phyloP scores from a whole-genome alignment of 2,113 vertebrate species.

The Hemibagrus wyckioides region DNA sequence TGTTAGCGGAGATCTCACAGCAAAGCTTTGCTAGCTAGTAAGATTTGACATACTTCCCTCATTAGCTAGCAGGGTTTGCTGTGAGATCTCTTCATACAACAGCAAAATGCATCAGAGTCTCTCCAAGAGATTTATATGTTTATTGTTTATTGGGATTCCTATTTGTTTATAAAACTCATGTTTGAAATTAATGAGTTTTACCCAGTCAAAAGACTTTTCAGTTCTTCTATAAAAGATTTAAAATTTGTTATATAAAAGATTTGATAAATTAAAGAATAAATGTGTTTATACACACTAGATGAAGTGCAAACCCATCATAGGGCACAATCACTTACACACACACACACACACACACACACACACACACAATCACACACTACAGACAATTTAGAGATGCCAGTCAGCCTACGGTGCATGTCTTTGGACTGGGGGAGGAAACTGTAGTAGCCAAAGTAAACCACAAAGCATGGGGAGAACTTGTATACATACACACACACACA shows the following conservation, averaged over 20 bases:
- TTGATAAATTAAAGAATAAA: not conserved
- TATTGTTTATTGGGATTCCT: not conserved
- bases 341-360: too few relatives aligned
- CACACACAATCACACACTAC: too few relatives aligned
- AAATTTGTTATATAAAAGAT: not conserved
- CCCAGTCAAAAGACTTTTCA: not conserved
- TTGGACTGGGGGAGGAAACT: too few relatives aligned
- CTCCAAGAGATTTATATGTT: not conserved
- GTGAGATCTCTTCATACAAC: not conserved
- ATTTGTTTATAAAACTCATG: not conserved
- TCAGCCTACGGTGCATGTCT: too few relatives aligned
- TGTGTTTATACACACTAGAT: too few relatives aligned
- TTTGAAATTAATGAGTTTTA: not conserved
- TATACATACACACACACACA: too few relatives aligned
- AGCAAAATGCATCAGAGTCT: not conserved
- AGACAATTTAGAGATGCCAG: too few relatives aligned
- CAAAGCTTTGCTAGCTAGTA: not conserved
- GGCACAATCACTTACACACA: too few relatives aligned
- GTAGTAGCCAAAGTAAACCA: too few relatives aligned
- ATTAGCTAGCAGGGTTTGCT: not conserved
- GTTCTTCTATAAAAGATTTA: not conserved
- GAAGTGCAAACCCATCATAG: too few relatives aligned
- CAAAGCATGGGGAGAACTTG: too few relatives aligned
- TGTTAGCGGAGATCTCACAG: not conserved
- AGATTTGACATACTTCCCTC: not conserved